A percentile compares a stretch with the other conserved stretches of the same genome.
These are phyloP conservation scores for Anaspis maculata DNA, from an alignment of 2,888 invertebrate genomes.

Conservation along the genomic window DNA sequence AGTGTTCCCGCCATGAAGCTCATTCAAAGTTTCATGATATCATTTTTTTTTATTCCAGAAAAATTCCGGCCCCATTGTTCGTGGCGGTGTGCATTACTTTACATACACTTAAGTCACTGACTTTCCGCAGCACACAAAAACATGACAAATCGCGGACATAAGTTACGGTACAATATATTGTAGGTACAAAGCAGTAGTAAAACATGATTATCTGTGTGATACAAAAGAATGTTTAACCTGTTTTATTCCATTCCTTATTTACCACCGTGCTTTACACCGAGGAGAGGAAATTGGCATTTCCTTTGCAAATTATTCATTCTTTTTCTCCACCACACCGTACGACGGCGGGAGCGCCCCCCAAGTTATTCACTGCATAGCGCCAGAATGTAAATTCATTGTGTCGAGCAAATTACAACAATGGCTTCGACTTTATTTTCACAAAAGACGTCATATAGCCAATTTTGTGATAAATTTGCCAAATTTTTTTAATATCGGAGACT, in stretches of 20 bases:
- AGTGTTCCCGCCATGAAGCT: too few relatives aligned
- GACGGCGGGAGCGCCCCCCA: too few relatives aligned
- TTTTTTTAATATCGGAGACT: too few relatives aligned
- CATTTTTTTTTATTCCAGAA: too few relatives aligned
- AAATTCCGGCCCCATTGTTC: too few relatives aligned
- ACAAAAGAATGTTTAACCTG: constrained; percentile 14
- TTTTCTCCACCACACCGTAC: constrained; percentile 6
- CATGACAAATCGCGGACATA: constrained; percentile 11
- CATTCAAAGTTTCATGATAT: too few relatives aligned
- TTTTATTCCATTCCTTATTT: constrained; percentile 14
- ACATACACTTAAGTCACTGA: too few relatives aligned
- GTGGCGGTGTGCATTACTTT: too few relatives aligned
- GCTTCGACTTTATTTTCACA: too few relatives aligned
- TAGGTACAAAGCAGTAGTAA: constrained; percentile 10
- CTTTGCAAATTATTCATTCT: constrained; percentile 14
- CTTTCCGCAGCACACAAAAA: constrained; percentile 8
- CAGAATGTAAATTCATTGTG: constrained; percentile 8
- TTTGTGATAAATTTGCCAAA: too few relatives aligned
- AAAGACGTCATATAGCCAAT: too few relatives aligned
- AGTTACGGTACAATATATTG: constrained; percentile 10
- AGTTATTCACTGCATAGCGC: constrained; percentile 8
- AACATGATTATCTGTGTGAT: constrained; percentile 15
- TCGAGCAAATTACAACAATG: too few relatives aligned
- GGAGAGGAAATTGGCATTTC: constrained; percentile 14
- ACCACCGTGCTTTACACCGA: constrained; percentile 11